Evolutionary conservation across 2,113 vertebrate genomes (phyloP).

Genomic region (Isurus oxyrinchus): DNA sequence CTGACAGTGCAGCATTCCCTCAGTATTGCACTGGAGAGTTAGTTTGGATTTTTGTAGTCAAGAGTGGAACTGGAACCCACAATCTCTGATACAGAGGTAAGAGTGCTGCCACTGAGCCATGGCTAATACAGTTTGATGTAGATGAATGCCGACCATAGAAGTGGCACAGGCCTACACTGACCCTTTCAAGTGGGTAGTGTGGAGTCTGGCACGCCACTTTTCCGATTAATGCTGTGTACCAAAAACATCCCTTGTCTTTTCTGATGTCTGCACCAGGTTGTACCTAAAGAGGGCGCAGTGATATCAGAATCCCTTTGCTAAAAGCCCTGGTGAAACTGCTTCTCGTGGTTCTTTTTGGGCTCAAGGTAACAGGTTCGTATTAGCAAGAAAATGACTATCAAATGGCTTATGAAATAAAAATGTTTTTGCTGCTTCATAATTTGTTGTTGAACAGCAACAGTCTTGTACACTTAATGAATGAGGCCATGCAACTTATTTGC

Average conservation of each 20-base stretch:
- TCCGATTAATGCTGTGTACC: not conserved
- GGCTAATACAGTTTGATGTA: not conserved
- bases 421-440: not conserved
- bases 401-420: not conserved
- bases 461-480: not conserved
- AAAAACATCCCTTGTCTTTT: not conserved
- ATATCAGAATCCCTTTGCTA: not conserved
- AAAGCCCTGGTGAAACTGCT: not conserved
- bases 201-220: not conserved
- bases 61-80: not conserved
- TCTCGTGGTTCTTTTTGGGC: not conserved
- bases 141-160: not conserved
- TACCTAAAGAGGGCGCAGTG: not conserved
- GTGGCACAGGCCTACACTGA: not conserved
- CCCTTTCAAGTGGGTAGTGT: not conserved
- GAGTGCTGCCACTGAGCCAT: not conserved
- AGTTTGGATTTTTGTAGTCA: not conserved
- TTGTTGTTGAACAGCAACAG: not conserved
- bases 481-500: not conserved
- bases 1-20: not conserved
- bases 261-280: not conserved
- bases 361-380: not conserved
- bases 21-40: not conserved
- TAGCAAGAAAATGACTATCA: not conserved
- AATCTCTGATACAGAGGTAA: not conserved